Conservation (phyloP, 2,888 invertebrate genomes). For the Geophilus truncorum region DNA sequence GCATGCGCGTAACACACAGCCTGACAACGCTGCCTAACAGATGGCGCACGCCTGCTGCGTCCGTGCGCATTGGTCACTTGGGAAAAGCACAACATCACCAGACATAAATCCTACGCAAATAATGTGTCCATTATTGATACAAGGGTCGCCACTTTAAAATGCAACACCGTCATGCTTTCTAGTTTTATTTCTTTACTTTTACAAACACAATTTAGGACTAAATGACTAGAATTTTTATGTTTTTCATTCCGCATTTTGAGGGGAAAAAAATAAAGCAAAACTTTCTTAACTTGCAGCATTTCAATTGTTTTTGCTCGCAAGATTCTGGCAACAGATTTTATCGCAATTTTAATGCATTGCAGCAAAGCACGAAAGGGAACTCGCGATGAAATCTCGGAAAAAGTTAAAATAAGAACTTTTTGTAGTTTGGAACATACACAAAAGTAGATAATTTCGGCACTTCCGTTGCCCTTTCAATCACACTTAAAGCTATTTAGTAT, state of each 20-base stretch:
- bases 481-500: neutral
- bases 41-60: constrained; percentile 20
- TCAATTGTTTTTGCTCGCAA: neutral
- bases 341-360: neutral
- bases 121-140: constrained; percentile 27
- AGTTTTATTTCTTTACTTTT: neutral
- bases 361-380: neutral
- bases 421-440: neutral
- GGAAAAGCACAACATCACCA: constrained; percentile 13
- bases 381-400: neutral
- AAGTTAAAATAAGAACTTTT: neutral
- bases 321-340: constrained; percentile 27
- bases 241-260: neutral
- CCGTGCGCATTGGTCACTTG: constrained; percentile 24
- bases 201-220: neutral
- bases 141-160: neutral
- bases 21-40: constrained; percentile 7
- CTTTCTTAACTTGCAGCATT: neutral
- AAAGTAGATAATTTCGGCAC: neutral
- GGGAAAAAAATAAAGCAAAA: neutral
- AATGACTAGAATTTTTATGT: neutral
- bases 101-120: constrained; percentile 4
- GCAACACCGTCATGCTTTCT: neutral
- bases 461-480: neutral
- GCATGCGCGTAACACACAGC: constrained; percentile 8